Conservation (phyloP, 2,888 invertebrate genomes). For the Calameuta filiformis region DNA sequence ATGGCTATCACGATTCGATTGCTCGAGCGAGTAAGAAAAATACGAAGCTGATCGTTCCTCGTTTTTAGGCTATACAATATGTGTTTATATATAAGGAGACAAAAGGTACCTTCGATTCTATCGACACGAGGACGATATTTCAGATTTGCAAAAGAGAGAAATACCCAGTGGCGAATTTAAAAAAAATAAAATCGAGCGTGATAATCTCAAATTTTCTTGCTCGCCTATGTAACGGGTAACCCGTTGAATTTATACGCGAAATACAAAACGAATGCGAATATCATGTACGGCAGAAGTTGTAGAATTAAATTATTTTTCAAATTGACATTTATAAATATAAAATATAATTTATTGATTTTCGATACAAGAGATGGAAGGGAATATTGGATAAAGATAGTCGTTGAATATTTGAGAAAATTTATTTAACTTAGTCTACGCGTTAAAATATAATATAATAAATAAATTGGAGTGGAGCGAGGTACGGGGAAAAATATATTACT, state of each 20-base stretch:
- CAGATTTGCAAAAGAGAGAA: not conserved
- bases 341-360: not conserved
- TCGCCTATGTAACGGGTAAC: not conserved
- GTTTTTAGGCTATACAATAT: not conserved
- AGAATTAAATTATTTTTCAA: not conserved
- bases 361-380: not conserved
- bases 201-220: not conserved
- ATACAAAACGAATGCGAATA: not conserved
- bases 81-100: not conserved
- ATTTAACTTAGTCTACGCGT: not conserved
- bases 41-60: not conserved
- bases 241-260: not conserved
- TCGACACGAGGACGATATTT: not conserved
- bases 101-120: not conserved
- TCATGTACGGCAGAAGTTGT: not conserved
- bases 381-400: not conserved
- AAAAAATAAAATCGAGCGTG: not conserved
- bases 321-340: not conserved
- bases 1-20: not conserved
- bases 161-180: not conserved
- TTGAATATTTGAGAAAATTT: not conserved
- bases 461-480: not conserved
- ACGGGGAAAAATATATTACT: not conserved
- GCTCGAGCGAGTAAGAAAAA: not conserved
- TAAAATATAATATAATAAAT: not conserved